These are phyloP conservation scores for Chelonoidis abingdonii DNA, from an alignment of 2,113 vertebrate genomes.

Conservation along the genomic window DNA sequence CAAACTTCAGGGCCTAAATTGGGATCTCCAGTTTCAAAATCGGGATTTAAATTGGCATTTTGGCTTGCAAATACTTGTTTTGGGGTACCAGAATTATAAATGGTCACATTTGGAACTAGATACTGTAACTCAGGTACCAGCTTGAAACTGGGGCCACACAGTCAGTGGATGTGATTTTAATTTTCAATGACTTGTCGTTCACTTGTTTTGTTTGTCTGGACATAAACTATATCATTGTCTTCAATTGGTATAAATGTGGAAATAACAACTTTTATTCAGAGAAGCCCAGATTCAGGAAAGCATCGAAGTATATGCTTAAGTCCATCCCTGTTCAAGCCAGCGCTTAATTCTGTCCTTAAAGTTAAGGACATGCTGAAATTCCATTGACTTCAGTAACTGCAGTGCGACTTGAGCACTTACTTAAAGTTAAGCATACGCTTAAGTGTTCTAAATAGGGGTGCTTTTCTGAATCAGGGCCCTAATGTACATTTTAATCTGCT, in stretches of 20 bases:
- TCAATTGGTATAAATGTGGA: neutral
- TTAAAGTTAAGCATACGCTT: neutral
- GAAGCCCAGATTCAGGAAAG: too few species aligned
- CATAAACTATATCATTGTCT: neutral
- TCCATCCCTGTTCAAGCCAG: neutral
- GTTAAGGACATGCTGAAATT: slow-evolving; percentile 10
- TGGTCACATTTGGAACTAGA: neutral
- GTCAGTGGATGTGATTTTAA: neutral
- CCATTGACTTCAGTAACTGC: neutral
- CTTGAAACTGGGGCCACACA: neutral
- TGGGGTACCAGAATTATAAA: neutral
- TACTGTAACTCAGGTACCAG: neutral
- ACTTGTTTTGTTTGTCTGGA: neutral
- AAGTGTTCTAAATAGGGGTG: rapidly evolving
- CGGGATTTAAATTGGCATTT: too few species aligned
- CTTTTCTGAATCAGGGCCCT: neutral
- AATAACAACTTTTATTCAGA: too few species aligned
- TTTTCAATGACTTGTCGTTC: slow-evolving; percentile 35
- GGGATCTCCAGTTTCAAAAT: too few species aligned
- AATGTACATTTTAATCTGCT: neutral
- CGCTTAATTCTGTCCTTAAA: neutral
- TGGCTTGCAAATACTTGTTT: too few species aligned
- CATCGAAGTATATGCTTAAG: too few species aligned
- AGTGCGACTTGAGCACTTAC: neutral
- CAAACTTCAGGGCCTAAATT: too few species aligned